Evolutionary conservation across 2,113 vertebrate species (phyloP).

Genomic region (Takifugu bimaculatus): DNA sequence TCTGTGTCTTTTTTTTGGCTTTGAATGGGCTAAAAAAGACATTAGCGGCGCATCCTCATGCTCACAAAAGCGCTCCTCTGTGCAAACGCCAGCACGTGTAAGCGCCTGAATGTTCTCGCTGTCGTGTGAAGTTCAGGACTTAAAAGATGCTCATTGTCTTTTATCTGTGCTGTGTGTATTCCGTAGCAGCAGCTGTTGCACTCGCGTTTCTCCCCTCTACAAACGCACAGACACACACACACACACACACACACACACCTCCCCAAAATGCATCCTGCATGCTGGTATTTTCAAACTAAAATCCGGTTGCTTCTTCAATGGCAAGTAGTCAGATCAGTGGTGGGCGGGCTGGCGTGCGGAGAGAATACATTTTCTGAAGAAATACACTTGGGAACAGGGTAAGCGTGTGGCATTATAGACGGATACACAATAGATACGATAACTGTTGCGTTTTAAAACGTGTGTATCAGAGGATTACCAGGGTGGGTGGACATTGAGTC

Average conservation of each 20-base stretch:
- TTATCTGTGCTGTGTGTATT: slow-evolving; percentile 55
- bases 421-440: slow-evolving; percentile 41
- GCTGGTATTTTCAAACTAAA: slow-evolving; percentile 32
- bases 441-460: slow-evolving; percentile 30
- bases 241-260: not conserved
- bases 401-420: slow-evolving; percentile 11
- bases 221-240: not conserved
- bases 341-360: slow-evolving; percentile 27
- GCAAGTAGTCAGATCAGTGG: slow-evolving; percentile 28
- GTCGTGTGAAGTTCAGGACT: slow-evolving; percentile 43
- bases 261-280: slow-evolving; percentile 5
- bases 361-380: slow-evolving; percentile 30
- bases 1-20: slow-evolving; percentile 33
- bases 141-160: slow-evolving; percentile 50
- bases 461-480: slow-evolving; percentile 63
- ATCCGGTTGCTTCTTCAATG: slow-evolving; percentile 20
- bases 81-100: slow-evolving; percentile 26
- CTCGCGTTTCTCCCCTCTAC: not conserved
- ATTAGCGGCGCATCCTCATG: slow-evolving; percentile 23
- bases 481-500: slow-evolving; percentile 42
- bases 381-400: slow-evolving; percentile 22
- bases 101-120: slow-evolving; percentile 23
- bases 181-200: slow-evolving; percentile 53
- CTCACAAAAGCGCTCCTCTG: not conserved
- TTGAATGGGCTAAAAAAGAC: slow-evolving; percentile 17